A percentile compares a stretch with the other conserved stretches of the same genome.
These are phyloP conservation scores for Saccopteryx bilineata DNA, from an alignment of 2,113 vertebrate species.

Conservation along the genomic window DNA sequence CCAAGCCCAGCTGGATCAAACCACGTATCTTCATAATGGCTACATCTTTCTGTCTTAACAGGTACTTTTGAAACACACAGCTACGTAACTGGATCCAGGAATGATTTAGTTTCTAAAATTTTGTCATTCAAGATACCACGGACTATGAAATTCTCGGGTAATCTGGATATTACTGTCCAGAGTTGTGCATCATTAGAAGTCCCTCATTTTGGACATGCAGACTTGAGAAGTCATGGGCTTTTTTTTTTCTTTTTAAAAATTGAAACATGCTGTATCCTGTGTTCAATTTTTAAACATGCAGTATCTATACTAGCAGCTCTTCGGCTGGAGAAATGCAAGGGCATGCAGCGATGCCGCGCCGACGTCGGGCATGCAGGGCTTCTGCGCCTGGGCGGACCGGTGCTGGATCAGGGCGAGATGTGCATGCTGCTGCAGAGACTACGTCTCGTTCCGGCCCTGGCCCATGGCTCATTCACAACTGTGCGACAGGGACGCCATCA, in stretches of 20 bases:
- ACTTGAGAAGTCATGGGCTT: slow-evolving; percentile 73
- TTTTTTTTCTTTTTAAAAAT: slow-evolving; percentile 81
- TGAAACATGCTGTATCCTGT: slow-evolving; percentile 85
- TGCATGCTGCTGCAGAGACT: slow-evolving; percentile 75
- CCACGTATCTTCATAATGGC: background rate
- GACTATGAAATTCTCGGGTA: background rate
- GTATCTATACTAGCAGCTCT: slow-evolving; percentile 82
- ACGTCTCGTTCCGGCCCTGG: slow-evolving; percentile 63
- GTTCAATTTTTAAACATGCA: slow-evolving; percentile 89
- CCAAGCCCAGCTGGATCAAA: background rate
- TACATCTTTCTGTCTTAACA: background rate
- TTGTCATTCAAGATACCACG: background rate
- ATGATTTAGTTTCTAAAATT: background rate
- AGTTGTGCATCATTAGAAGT: slow-evolving; percentile 11
- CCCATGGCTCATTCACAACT: slow-evolving; percentile 65
- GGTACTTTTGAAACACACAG: background rate
- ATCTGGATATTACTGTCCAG: background rate
- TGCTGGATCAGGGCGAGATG: slow-evolving; percentile 24
- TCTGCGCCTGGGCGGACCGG: slow-evolving; percentile 80
- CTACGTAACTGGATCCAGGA: background rate
- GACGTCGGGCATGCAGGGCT: slow-evolving; percentile 83
- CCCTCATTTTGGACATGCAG: slow-evolving; percentile 86
- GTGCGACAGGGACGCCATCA: background rate
- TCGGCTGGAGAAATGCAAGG: slow-evolving; percentile 84
- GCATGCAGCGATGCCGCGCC: slow-evolving; percentile 87